A percentile compares a stretch with the other conserved stretches of the same genome.
Conservation (phyloP, 2,113 vertebrate genomes). For the Indri indri region DNA sequence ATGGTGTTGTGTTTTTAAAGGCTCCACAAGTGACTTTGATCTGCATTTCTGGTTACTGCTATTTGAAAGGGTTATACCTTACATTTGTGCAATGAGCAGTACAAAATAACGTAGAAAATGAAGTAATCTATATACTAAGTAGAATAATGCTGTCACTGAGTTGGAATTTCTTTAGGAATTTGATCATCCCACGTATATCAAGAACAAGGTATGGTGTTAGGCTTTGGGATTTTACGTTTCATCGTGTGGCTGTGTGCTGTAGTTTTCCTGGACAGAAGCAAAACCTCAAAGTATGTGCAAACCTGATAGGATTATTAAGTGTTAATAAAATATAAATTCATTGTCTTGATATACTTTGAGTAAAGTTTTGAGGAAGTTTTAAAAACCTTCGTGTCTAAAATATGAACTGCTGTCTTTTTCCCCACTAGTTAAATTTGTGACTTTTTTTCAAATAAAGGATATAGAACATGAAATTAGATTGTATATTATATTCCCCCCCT, state of each 20-base stretch:
- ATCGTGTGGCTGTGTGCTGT: not conserved
- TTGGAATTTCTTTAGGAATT: not conserved
- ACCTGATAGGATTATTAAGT: not conserved
- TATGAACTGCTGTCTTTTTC: not conserved
- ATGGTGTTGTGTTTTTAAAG: not conserved
- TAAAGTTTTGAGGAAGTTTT: not conserved
- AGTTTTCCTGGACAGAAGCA: not conserved
- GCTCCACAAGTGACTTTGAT: not conserved
- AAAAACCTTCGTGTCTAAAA: not conserved
- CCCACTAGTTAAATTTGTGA: not conserved
- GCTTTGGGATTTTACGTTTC: not conserved
- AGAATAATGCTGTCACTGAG: not conserved
- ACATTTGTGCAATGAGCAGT: not conserved
- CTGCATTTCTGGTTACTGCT: not conserved
- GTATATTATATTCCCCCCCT: not conserved
- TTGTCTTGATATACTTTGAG: not conserved
- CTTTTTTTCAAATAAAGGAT: conserved; percentile 13
- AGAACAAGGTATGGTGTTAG: not conserved
- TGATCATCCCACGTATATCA: not conserved
- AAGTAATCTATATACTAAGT: not conserved
- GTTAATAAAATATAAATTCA: not conserved
- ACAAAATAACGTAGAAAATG: not conserved
- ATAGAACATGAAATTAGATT: not conserved
- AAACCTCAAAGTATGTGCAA: not conserved
- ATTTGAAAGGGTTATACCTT: not conserved